Conservation (phyloP, 2,113 vertebrate species). For the Bombycilla garrulus region DNA sequence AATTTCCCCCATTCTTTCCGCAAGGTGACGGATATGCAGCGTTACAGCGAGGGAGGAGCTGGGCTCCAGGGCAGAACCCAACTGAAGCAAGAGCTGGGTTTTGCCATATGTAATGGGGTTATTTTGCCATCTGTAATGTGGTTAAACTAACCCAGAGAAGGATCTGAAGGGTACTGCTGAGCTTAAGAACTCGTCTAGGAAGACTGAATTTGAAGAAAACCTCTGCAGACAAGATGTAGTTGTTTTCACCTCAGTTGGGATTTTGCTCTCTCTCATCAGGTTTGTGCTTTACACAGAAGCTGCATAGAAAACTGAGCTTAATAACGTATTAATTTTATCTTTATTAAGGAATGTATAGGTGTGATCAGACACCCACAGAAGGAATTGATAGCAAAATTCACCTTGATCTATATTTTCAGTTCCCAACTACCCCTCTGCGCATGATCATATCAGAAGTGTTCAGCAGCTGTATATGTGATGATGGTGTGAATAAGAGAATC, state of each 20-base stretch:
- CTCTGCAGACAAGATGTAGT: not conserved
- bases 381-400: not conserved
- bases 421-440: not conserved
- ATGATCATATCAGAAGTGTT: not conserved
- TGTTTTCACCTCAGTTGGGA: not conserved
- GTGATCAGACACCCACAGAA: not conserved
- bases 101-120: accelerated
- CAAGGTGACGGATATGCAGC: not conserved
- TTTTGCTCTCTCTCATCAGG: not conserved
- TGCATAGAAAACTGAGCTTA: not conserved
- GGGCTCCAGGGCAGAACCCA: not conserved
- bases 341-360: not conserved
- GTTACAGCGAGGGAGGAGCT: accelerated
- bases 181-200: not conserved
- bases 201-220: not conserved
- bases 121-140: accelerated
- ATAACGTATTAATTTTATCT: not conserved
- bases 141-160: not conserved
- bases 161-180: not conserved
- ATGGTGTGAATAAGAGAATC: not conserved
- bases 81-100: not conserved
- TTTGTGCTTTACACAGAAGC: not conserved
- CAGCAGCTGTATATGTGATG: not conserved
- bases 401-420: not conserved
- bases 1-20: not conserved